Evolutionary conservation across 2,888 invertebrate genomes (phyloP), one percentile per base, ranked within the genome.

Genomic region (Pseudanteris insignis): DNA sequence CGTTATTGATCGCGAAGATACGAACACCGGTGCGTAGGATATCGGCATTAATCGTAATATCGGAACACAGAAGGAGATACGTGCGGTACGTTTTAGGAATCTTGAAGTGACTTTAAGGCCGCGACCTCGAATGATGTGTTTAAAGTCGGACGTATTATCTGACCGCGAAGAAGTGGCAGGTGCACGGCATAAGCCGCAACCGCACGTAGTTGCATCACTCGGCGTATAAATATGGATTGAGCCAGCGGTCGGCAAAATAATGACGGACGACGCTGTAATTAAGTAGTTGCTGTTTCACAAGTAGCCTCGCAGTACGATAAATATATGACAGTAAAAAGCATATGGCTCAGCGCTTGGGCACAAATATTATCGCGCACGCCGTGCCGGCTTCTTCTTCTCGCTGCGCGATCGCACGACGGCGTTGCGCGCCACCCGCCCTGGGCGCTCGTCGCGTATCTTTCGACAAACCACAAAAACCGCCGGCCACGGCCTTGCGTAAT

Each of bases 211-310:
- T 69, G 64, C 70, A 65, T 64, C 69, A 67, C 66, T 47, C 54
- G 41, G 57, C 64, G 65, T 59, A 67, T 71, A 67, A 67, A 70
- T 71, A 70, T 69, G 65, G 65, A 71, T 70, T 60, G 63, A 60
- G 53, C 34, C 58, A 57, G 53, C 60, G 55, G 50, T 59, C 57
- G 63, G 41, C 64, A 59, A 64, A 55, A 63, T 67, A 69, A 68
- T 63, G 66, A 68, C 60, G 63, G 66, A 67, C 63, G 59, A 53
- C 59, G 59, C 54, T 43, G 64, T 62, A 60, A 68, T 67, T 67
- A 69, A 67, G 67, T 60, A 64, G 60, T 57, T 63, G 63, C 53
- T 63, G 54, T 63, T 63, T 63, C 58, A 63, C 58, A 58, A 63
- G 63, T 58, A 58, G 57, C 53, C 58, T 63, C 63, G 54, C 46